phyloP scores from a whole-genome alignment of 1,140 invertebrate species.

The Ostrea edulis region DNA sequence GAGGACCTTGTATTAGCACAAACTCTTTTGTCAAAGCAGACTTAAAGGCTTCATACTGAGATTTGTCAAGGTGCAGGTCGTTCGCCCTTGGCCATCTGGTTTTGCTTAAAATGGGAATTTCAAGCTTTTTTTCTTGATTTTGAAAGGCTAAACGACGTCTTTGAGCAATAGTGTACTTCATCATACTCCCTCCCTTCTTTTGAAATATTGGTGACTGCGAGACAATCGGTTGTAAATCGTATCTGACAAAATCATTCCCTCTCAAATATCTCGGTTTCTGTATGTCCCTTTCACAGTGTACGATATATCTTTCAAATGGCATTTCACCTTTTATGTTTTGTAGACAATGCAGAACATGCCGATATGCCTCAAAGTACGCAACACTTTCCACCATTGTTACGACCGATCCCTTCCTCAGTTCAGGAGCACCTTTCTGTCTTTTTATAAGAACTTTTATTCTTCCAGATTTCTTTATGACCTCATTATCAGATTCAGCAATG shows the following conservation, averaged over 20 bases:
- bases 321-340: slow-evolving; percentile 72
- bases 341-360: slow-evolving; percentile 77
- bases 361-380: slow-evolving; percentile 80
- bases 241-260: slow-evolving; percentile 6
- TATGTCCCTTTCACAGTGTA: slow-evolving; percentile 60
- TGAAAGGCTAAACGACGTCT: not conserved
- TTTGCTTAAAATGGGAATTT: not conserved
- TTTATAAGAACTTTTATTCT: not conserved
- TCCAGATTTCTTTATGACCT: not conserved
- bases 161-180: not conserved
- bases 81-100: slow-evolving; percentile 68
- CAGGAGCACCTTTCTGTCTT: not conserved
- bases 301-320: slow-evolving; percentile 75
- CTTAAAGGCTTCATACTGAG: slow-evolving; percentile 78
- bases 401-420: not conserved
- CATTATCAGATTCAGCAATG: slow-evolving; percentile 80
- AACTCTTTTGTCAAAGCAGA: slow-evolving; percentile 79
- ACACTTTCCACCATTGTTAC: slow-evolving; percentile 78
- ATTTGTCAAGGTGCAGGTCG: slow-evolving; percentile 75
- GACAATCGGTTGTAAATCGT: slow-evolving; percentile 63
- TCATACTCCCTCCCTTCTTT: not conserved
- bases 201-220: slow-evolving; percentile 32
- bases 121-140: slow-evolving; percentile 13
- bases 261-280: slow-evolving; percentile 64
- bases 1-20: slow-evolving; percentile 85